These are phyloP conservation scores for Nebria brevicollis DNA, from an alignment of 2,888 invertebrate genomes.

Conservation along the genomic window DNA sequence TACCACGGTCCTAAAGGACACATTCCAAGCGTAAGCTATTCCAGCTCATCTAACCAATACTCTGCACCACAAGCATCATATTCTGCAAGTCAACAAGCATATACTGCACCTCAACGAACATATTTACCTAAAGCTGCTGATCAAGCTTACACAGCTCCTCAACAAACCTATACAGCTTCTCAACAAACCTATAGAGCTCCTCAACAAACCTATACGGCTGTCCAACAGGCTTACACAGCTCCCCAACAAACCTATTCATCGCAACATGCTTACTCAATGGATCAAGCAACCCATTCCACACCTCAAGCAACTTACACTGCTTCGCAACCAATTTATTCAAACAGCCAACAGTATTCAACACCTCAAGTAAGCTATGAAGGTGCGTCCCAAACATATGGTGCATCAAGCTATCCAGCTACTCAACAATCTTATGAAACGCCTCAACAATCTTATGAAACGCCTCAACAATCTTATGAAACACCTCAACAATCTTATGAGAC, in stretches of 20 bases:
- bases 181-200: neutral
- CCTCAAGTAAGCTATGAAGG: neutral
- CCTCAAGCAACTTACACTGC: neutral
- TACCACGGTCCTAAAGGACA: conserved; percentile 55
- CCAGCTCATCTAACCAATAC: conserved; percentile 49
- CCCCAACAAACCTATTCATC: neutral
- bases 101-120: neutral
- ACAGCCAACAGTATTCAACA: neutral
- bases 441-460: neutral
- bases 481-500: conserved; percentile 3
- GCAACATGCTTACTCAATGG: neutral
- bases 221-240: neutral
- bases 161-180: neutral
- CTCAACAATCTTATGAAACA: neutral
- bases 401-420: neutral
- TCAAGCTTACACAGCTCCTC: neutral
- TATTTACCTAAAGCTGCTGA: neutral
- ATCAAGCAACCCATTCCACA: neutral
- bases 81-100: neutral
- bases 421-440: neutral
- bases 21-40: conserved; percentile 43
- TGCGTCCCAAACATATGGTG: neutral
- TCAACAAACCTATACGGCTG: neutral
- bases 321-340: neutral
- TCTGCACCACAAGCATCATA: conserved; percentile 18